Evolutionary conservation across 2,113 vertebrate species (phyloP).

Genomic region (Numenius arquata): DNA sequence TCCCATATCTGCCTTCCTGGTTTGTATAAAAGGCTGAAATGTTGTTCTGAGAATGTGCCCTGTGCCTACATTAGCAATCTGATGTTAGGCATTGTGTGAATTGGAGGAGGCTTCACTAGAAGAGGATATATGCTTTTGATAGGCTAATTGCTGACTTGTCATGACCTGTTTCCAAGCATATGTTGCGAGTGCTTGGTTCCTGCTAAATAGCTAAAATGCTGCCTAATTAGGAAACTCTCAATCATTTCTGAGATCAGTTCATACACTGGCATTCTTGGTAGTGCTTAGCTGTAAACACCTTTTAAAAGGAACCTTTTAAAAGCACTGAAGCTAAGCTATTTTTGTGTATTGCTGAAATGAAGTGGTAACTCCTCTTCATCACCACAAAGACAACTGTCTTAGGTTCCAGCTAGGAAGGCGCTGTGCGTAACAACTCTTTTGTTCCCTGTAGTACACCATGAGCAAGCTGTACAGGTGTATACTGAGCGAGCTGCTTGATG

Average conservation of each 20-base stretch:
- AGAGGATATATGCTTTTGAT: slow-evolving; percentile 70
- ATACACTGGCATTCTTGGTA: slow-evolving; percentile 49
- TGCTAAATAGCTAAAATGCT: slow-evolving; percentile 71
- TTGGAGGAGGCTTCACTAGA: slow-evolving; percentile 3
- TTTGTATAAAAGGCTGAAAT: slow-evolving; percentile 42
- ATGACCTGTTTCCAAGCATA: slow-evolving; percentile 73
- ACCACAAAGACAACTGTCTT: background rate
- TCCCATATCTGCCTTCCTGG: background rate
- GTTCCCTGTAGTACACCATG: background rate
- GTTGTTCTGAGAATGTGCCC: background rate
- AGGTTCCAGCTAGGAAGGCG: background rate
- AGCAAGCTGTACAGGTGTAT: background rate
- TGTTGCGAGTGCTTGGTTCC: slow-evolving; percentile 65
- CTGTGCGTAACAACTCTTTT: background rate
- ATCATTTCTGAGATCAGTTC: slow-evolving; percentile 63
- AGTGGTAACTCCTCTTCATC: background rate
- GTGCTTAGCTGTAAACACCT: slow-evolving; percentile 65
- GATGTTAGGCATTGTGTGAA: background rate
- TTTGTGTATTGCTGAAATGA: background rate
- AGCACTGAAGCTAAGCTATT: slow-evolving; percentile 14
- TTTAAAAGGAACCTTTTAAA: slow-evolving; percentile 65
- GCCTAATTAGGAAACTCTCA: slow-evolving; percentile 76
- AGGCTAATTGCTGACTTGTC: slow-evolving; percentile 76
- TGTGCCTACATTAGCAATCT: background rate
- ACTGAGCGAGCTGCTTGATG: background rate